These are phyloP conservation scores for Aegithalos caudatus DNA, from an alignment of 2,113 vertebrate genomes.

Conservation along the genomic window DNA sequence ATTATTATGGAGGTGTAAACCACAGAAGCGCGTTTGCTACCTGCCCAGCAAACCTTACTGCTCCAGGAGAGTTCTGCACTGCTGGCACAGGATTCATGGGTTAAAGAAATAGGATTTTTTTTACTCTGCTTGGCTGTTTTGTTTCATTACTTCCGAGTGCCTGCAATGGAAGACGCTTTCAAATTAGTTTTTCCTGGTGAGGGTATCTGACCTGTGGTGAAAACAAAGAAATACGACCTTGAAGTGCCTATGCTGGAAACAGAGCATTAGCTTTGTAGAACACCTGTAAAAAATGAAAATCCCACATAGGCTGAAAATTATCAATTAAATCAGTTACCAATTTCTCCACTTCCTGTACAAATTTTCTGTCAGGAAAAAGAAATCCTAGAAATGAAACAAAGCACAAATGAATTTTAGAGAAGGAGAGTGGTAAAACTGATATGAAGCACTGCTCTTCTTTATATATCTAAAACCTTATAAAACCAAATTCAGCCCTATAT, in stretches of 20 bases:
- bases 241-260: neutral
- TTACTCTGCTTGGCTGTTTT: neutral
- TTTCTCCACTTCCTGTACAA: slow-evolving; percentile 1
- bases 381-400: slow-evolving; percentile 37
- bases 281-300: slow-evolving; percentile 20
- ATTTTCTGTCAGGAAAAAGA: slow-evolving; percentile 14
- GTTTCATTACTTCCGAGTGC: neutral
- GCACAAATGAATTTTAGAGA: slow-evolving; percentile 5
- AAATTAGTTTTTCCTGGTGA: slow-evolving; percentile 46
- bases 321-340: neutral
- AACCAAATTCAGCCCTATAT: neutral
- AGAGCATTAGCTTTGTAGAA: neutral
- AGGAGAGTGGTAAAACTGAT: neutral
- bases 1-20: neutral
- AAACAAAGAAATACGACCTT: slow-evolving; percentile 16
- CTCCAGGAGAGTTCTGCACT: neutral
- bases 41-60: neutral
- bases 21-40: neutral
- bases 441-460: neutral
- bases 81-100: neutral
- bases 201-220: slow-evolving; percentile 34
- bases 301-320: slow-evolving; percentile 10
- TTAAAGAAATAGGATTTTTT: neutral
- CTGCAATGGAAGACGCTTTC: slow-evolving; percentile 39
- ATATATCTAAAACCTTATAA: neutral